Evolutionary conservation across 2,797 vertebrate species (phyloP).

Genomic region (Sebastes matsubarae): DNA sequence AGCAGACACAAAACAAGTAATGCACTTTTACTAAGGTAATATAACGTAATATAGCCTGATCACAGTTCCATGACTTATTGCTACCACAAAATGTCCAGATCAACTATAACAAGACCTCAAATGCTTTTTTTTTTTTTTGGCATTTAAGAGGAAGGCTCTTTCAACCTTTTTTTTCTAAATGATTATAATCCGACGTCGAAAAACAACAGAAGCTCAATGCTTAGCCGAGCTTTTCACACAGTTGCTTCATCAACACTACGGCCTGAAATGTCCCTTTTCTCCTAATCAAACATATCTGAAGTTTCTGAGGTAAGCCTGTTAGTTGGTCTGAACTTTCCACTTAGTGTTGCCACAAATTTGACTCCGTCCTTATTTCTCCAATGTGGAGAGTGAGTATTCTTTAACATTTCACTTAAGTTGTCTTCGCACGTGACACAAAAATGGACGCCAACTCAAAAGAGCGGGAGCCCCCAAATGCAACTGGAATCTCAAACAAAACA

Average conservation of each 20-base stretch:
- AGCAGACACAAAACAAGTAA: slow-evolving; percentile 69
- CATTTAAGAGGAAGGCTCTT: slow-evolving; percentile 66
- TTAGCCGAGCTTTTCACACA: slow-evolving; percentile 55
- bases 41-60: slow-evolving; percentile 70
- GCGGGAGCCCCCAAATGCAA: slow-evolving; percentile 41
- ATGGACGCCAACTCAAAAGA: slow-evolving; percentile 63
- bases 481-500: slow-evolving; percentile 54
- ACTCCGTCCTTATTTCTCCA: slow-evolving; percentile 79
- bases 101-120: slow-evolving; percentile 63
- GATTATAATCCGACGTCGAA: slow-evolving; percentile 36
- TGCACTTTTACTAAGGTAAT: slow-evolving; percentile 77
- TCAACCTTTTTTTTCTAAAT: slow-evolving; percentile 43
- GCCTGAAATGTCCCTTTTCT: slow-evolving; percentile 71
- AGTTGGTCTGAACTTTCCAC: slow-evolving; percentile 75
- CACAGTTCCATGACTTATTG: slow-evolving; percentile 82
- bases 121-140: slow-evolving; percentile 40
- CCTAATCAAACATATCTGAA: slow-evolving; percentile 59
- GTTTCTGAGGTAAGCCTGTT: slow-evolving; percentile 79
- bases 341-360: slow-evolving; percentile 74
- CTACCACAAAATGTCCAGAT: slow-evolving; percentile 77
- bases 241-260: slow-evolving; percentile 48
- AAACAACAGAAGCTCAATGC: slow-evolving; percentile 39
- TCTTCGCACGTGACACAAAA: slow-evolving; percentile 70
- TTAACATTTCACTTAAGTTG: slow-evolving; percentile 68
- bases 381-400: slow-evolving; percentile 82